Base-by-base conservation (phyloP, 2,797 vertebrate genomes). In the Echiichthys vipera region DNA sequence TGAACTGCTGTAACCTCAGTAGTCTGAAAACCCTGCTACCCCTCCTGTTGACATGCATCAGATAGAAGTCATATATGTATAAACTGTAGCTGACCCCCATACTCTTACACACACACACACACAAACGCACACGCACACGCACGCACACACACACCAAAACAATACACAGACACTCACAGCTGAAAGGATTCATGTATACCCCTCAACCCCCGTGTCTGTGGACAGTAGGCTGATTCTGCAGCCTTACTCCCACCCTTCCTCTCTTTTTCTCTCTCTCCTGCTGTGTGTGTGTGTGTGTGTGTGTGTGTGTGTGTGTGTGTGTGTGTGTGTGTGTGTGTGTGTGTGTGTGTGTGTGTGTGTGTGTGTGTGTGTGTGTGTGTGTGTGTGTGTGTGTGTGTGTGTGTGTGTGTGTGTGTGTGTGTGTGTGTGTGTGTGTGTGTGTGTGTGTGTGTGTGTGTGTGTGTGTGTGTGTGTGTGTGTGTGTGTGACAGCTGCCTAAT, bases 401-500 rank as follows among this genome's bases (percentile, higher is more conserved):
- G 96, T 96, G 95, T 96, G 71, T 81, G 82, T 71, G 79, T 62
- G 83, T 72, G 84, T 76, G 82, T 80, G 82, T 84, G 82, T 79
- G 77, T 85, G 78, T 81, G 40, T 71, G 70, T 78, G 68, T 66
- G 59, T 66, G 42, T 50, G 67, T 53, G 53, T 74, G 74, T 71
- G 95, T 96, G 95, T 96, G 96, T 96, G 95, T 96, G 74, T 82
- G 83, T 67, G 78, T 59, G 82, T 72, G 84, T 74, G 83, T 80
- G 83, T 84, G 81, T 80, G 78, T 85, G 79, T 78, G 76, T 79
- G 83, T 81, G 80, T 75, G 70, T 84, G 88, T 83, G 95, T 96
- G 96, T 97, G 97, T 96, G 96, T 97, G 97, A 97, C 97, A 98
- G 97, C 97, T 98, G 96, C 97, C 97, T 98, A 98, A 99, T 99